A percentile compares a stretch with the other conserved stretches of the same genome.
These are phyloP conservation scores for Lampris incognitus DNA, from an alignment of 2,113 vertebrate genomes.

Conservation along the genomic window DNA sequence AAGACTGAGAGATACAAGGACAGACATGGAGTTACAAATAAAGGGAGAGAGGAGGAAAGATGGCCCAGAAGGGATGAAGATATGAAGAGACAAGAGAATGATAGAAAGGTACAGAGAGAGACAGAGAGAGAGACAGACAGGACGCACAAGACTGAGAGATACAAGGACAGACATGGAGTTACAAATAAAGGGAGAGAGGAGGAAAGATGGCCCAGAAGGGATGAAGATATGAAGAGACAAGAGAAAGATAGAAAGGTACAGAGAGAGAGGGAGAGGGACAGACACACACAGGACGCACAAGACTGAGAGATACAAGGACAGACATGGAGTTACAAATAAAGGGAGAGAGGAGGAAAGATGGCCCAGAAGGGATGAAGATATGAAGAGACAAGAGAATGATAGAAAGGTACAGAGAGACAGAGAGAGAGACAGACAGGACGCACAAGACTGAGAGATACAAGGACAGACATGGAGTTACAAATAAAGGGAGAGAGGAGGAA, in stretches of 20 bases:
- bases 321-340: no score
- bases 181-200: no score
- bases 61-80: not conserved
- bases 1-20: not conserved
- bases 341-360: no score
- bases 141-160: no score
- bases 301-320: no score
- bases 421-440: not conserved
- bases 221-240: not conserved
- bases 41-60: no score
- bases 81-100: not conserved
- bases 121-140: not conserved
- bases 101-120: not conserved
- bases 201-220: no score
- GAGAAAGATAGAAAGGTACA: not conserved
- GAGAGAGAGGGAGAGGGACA: not conserved
- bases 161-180: no score
- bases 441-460: not conserved
- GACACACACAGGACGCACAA: not conserved
- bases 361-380: not conserved
- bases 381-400: not conserved
- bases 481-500: no score
- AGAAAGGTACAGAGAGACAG: not conserved
- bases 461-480: no score
- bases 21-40: no score